Percentiles rank a stretch among this genome's conserved stretches.
These are phyloP conservation scores for Tylochromis polylepis DNA, from an alignment of 2,113 vertebrate genomes.

Conservation along the genomic window DNA sequence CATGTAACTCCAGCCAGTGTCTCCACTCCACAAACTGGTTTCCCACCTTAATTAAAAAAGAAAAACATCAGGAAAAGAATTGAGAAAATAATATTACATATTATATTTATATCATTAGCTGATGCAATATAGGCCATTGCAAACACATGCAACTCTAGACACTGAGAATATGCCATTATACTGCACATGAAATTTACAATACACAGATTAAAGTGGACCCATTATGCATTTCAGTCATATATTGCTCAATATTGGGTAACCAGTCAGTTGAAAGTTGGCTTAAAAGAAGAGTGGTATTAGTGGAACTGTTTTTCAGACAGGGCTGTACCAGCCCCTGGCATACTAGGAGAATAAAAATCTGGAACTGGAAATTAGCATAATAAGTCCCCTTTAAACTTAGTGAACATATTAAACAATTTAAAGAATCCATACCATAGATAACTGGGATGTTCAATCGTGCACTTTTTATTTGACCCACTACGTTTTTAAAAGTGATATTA, in stretches of 20 bases:
- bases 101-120: not conserved
- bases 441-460: slow-evolving; percentile 15
- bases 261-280: not conserved
- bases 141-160: not conserved
- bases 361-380: not conserved
- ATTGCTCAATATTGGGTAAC: too few relatives aligned
- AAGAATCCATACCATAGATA: slow-evolving; percentile 38
- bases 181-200: not conserved
- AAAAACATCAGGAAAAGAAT: not conserved
- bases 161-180: fast-evolving
- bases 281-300: too few relatives aligned
- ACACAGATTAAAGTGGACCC: not conserved
- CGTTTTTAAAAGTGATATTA: slow-evolving; percentile 33
- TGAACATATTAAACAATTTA: not conserved
- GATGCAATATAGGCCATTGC: not conserved
- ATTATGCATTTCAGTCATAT: too few relatives aligned
- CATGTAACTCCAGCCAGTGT: fast-evolving
- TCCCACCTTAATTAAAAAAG: not conserved
- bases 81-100: too few relatives aligned
- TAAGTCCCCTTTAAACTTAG: too few relatives aligned
- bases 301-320: not conserved
- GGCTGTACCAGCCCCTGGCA: not conserved
- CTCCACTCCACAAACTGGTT: not conserved
- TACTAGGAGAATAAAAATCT: not conserved
- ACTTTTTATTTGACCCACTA: fast-evolving